phyloP scores from a whole-genome alignment of 2,113 vertebrate species.

The Procavia capensis region DNA sequence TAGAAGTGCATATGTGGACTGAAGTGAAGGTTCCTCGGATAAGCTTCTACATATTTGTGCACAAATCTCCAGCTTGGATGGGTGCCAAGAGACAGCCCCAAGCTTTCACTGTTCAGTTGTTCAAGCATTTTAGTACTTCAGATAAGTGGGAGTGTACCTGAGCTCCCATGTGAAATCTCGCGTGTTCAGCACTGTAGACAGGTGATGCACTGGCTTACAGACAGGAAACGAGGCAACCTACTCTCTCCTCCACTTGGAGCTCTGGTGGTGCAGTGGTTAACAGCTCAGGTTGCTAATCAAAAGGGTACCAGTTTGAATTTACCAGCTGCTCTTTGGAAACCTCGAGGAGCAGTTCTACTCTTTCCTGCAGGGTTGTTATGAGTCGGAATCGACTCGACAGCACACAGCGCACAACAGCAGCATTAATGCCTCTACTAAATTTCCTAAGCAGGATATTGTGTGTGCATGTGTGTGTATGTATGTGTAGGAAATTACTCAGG shows the following conservation, averaged over 20 bases:
- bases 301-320: too few species aligned
- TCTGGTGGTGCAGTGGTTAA: too few species aligned
- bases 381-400: too few species aligned
- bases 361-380: too few species aligned
- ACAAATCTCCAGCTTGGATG: slow-evolving; percentile 32
- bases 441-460: not conserved
- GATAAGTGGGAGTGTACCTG: not conserved
- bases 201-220: not conserved
- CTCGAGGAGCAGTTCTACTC: too few species aligned
- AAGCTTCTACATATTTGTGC: not conserved
- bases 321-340: too few species aligned
- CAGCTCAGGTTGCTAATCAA: too few species aligned
- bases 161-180: not conserved
- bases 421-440: not conserved
- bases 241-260: not conserved
- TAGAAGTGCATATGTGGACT: not conserved
- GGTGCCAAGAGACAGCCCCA: slow-evolving; percentile 12
- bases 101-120: slow-evolving; percentile 17
- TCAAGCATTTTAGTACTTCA: slow-evolving; percentile 45
- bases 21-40: slow-evolving; percentile 58
- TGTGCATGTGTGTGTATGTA: not conserved
- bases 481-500: not conserved
- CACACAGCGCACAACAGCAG: too few species aligned
- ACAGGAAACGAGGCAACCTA: not conserved
- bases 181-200: not conserved